phyloP scores from a whole-genome alignment of 2,113 vertebrate genomes.

The Penelope pileata region DNA sequence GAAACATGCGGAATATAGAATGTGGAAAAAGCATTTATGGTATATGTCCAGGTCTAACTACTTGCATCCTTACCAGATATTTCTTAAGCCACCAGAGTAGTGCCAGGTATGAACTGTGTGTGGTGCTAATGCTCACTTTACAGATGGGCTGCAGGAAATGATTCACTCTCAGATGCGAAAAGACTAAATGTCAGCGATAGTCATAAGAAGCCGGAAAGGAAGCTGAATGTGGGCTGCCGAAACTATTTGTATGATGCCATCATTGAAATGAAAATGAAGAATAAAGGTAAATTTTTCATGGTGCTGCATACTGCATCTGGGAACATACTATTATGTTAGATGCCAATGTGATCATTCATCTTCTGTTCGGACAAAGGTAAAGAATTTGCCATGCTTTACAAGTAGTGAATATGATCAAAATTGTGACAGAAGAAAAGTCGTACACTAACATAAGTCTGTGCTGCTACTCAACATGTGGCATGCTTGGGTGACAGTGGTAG shows the following conservation, averaged over 20 bases:
- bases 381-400: background rate
- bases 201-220: background rate
- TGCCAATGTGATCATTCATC: rapidly evolving
- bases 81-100: background rate
- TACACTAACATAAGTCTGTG: background rate
- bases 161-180: background rate
- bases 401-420: too few species aligned
- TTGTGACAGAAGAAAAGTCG: background rate
- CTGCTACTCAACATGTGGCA: background rate
- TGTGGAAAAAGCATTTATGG: background rate
- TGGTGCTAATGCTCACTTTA: background rate
- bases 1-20: background rate
- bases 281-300: background rate
- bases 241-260: background rate
- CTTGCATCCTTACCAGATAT: background rate
- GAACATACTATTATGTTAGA: background rate
- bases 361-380: background rate
- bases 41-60: background rate
- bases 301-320: rapidly evolving
- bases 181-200: background rate
- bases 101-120: background rate
- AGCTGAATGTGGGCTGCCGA: background rate
- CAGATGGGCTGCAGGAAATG: background rate
- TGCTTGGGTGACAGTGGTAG: rapidly evolving
- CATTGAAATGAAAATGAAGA: background rate